phyloP scores from a whole-genome alignment of 2,888 invertebrate species.

The Tineola bisselliella region DNA sequence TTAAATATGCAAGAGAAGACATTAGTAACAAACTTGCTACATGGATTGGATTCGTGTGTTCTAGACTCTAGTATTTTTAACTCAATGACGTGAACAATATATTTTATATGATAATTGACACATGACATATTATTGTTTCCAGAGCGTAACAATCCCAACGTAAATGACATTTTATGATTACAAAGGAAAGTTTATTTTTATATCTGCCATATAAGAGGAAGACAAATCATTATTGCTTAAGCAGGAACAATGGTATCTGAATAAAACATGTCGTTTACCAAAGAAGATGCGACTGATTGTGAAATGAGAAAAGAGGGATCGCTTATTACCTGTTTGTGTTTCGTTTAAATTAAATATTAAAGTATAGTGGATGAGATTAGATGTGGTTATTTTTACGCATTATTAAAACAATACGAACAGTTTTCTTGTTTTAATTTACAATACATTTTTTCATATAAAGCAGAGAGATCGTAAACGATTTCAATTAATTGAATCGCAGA shows the following conservation, averaged over 20 bases:
- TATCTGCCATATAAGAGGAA: constrained; percentile 7
- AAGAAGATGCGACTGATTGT: constrained; percentile 8
- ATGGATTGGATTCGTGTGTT: no score
- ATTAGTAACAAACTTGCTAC: no score
- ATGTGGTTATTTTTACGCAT: no score
- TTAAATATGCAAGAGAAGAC: no score
- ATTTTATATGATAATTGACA: not conserved
- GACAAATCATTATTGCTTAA: constrained; percentile 23
- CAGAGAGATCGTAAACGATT: no score
- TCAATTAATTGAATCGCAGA: no score
- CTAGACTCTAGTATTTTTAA: no score
- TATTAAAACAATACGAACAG: no score
- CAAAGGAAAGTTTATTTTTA: constrained; percentile 5
- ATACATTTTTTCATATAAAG: no score
- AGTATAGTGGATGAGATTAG: no score
- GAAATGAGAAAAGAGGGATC: constrained; percentile 2
- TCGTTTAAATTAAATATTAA: not conserved
- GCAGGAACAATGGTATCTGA: constrained; percentile 28
- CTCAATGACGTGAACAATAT: no score
- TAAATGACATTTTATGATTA: not conserved
- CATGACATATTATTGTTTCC: not conserved
- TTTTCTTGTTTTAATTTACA: no score
- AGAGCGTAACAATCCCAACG: not conserved
- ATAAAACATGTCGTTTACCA: constrained; percentile 23
- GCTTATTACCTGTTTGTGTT: not conserved